phyloP scores from a whole-genome alignment of 2,113 vertebrate genomes.

The Gymnocephalus cernua region DNA sequence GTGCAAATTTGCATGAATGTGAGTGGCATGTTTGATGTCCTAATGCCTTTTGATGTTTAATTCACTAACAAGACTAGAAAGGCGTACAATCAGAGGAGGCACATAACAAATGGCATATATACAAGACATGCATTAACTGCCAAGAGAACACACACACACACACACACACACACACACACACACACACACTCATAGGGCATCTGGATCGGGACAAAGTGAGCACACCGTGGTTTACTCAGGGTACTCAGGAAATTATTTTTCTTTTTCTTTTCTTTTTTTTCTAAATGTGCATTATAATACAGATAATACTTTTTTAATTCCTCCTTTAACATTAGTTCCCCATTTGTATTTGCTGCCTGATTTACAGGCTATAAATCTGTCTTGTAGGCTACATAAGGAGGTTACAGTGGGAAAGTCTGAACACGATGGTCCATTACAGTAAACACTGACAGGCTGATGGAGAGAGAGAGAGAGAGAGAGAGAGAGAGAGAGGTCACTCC shows the following conservation, averaged over 20 bases:
- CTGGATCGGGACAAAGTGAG: too few relatives aligned
- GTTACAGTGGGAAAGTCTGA: slow-evolving; percentile 18
- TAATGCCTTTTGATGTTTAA: slow-evolving; percentile 67
- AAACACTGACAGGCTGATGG: slow-evolving; percentile 46
- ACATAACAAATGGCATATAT: slow-evolving; percentile 33
- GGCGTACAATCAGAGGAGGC: slow-evolving; percentile 40
- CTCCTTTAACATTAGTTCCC: neutral
- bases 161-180: neutral
- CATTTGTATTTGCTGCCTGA: slow-evolving; percentile 5
- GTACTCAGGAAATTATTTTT: too few relatives aligned
- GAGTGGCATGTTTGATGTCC: slow-evolving; percentile 49
- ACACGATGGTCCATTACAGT: slow-evolving; percentile 11
- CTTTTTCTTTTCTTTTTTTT: too few relatives aligned
- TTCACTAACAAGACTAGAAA: slow-evolving; percentile 45
- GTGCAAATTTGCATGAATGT: slow-evolving; percentile 28
- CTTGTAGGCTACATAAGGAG: slow-evolving; percentile 31
- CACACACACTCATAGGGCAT: too few relatives aligned
- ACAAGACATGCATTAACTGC: slow-evolving; percentile 34
- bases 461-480: slow-evolving; percentile 16
- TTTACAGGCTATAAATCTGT: slow-evolving; percentile 25
- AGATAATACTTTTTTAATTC: neutral
- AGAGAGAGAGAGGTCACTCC: slow-evolving; percentile 28
- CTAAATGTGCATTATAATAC: neutral
- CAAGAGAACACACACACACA: slow-evolving; percentile 7
- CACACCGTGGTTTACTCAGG: too few relatives aligned